phyloP scores from a whole-genome alignment of 2,888 invertebrate genomes.

The Diaperis boleti region DNA sequence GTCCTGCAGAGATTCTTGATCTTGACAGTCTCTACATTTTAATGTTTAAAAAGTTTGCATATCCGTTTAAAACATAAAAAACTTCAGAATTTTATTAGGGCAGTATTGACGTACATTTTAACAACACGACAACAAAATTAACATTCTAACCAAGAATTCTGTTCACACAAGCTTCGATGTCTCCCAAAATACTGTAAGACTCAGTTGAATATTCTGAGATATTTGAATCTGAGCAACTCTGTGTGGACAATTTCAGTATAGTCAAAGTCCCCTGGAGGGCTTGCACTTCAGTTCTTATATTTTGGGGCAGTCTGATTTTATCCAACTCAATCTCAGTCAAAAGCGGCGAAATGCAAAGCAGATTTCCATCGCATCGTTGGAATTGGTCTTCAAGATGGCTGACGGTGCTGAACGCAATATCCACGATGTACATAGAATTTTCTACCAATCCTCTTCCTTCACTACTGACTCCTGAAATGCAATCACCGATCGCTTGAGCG shows the following conservation, averaged over 20 bases:
- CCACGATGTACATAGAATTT: not conserved
- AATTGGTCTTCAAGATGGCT: conserved; percentile 9
- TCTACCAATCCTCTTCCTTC: not conserved
- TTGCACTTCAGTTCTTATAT: conserved; percentile 15
- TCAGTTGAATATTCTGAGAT: conserved; percentile 6
- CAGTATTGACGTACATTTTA: too few species aligned
- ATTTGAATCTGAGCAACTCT: not conserved
- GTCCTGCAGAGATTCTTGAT: too few species aligned
- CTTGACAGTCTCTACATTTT: too few species aligned
- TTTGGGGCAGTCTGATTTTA: conserved; percentile 19
- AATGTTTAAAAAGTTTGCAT: too few species aligned
- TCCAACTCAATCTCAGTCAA: conserved; percentile 20
- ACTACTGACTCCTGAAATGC: not conserved
- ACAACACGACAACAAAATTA: not conserved
- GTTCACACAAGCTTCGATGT: conserved; percentile 3
- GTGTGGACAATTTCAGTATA: not conserved
- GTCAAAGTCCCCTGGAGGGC: not conserved
- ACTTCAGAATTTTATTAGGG: too few species aligned
- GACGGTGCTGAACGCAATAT: conserved; percentile 7
- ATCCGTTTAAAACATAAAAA: too few species aligned
- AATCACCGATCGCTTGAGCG: not conserved
- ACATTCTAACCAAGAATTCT: not conserved
- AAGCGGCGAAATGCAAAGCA: conserved; percentile 17
- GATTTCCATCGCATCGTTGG: not conserved
- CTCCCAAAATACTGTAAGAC: conserved; percentile 3